These are phyloP conservation scores for Lasiurus cinereus DNA, from an alignment of 2,113 vertebrate genomes.

Conservation along the genomic window DNA sequence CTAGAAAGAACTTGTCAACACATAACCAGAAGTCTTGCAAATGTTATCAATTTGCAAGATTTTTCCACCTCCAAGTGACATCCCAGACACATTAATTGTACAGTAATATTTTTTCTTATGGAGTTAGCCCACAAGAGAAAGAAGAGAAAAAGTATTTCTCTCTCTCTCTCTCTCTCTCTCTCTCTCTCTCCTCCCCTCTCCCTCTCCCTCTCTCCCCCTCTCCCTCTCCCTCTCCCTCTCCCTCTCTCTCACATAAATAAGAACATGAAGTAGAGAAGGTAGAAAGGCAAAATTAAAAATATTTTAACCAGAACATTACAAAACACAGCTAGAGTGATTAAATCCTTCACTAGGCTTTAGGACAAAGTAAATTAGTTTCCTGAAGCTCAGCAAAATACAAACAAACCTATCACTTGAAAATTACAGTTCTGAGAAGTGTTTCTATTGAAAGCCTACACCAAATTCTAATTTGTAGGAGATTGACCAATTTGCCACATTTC, in stretches of 20 bases:
- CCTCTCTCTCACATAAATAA: neutral
- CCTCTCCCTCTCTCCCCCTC: neutral
- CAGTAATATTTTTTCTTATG: neutral
- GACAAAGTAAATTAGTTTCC: constrained; percentile 50
- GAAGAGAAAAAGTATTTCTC: constrained; percentile 19
- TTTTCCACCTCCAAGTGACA: constrained; percentile 39
- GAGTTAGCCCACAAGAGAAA: neutral
- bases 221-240: neutral
- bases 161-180: neutral
- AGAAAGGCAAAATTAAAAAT: neutral
- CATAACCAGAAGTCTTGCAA: constrained; percentile 20
- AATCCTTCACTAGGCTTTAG: constrained; percentile 20
- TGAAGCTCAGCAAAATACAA: constrained; percentile 35
- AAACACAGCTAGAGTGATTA: constrained; percentile 13
- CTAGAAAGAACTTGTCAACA: constrained; percentile 15
- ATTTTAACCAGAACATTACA: constrained; percentile 32
- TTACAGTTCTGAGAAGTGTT: constrained; percentile 9
- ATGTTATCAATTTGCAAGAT: constrained; percentile 34
- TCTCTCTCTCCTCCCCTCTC: too few relatives aligned
- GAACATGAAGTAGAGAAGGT: constrained; percentile 16
- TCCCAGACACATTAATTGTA: constrained; percentile 39
- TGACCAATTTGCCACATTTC: neutral
- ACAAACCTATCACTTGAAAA: constrained; percentile 25
- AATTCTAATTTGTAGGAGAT: constrained; percentile 47
- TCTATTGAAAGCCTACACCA: constrained; percentile 16